Evolutionary conservation across 1,140 invertebrate genomes (phyloP), one percentile per base, ranked within the genome.

Genomic region (Leguminivora glycinivorella): DNA sequence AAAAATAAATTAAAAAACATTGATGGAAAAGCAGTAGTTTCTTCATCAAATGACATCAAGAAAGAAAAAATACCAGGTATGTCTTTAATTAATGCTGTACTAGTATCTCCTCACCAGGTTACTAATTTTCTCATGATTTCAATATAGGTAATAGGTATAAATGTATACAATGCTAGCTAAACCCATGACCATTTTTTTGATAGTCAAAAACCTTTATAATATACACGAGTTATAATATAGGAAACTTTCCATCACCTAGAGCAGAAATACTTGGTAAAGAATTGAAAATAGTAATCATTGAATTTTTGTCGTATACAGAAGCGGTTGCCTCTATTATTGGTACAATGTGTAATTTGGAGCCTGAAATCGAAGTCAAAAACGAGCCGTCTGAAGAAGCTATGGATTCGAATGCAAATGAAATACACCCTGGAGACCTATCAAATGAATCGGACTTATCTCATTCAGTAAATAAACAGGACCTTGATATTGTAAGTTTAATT

Each of bases 291-390:
- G 17, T 43, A n/a, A 7, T 7, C 17, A 52, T 52, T 52, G 6
- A 0, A 9, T 52, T 34, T 22, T 29, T 56, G 24, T 29, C 22
- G 17, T n/a, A 75, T 72, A 43, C 69, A 88, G 85, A 87, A 77
- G 88, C 88, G 14, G 83, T 90, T 25, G 88, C 88, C 7, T 88
- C 88, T 24, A 89, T 90, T 58, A 89, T 88, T 34, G 88, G 87
- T 29, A 86, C 84, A 40, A 70, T 83, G 14, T 68, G 52, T 4
- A 77, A 83, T 71, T 71, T 75, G n/a, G 72, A 76, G 40, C 10
- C 43, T 22, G 4, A 52, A 25, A 52, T 24, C 12, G 72, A 72
- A 58, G 63, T 63, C 34, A 76, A 69, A 68, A 47, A 34, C 2
- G 25, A 72, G 26, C 29, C 9, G 25, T 31, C 68, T 52, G 56